Base-by-base conservation (phyloP, 2,888 invertebrate species). In the Parochlus steinenii region DNA sequence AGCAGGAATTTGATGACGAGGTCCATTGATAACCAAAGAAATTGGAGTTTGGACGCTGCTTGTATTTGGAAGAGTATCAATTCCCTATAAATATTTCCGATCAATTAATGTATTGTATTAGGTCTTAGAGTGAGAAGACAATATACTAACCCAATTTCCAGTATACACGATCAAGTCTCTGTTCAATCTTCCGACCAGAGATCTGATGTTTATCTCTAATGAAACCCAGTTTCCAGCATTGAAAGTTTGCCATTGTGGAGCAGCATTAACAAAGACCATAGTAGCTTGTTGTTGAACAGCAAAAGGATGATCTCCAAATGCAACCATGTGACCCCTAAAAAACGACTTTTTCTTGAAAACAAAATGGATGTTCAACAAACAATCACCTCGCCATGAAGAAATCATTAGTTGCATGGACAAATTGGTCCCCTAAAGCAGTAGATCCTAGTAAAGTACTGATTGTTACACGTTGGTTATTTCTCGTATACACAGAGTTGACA, bases 211-310 rank as follows among this genome's bases (percentile, higher is more conserved):
- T 1, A 8, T 28, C 40, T 61, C 59, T 7, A 58, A 37, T 2
- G 37, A 33, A 31, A 48, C 47, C 61, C 61, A 62, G 42, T 61
- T 60, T 4, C 56, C 54, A 1, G 45, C 51, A 39, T 63, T 63
- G 41, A 62, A 57, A 3, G 47, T 47, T 38, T 64, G 62, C 68
- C 68, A 70, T 42, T 69, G 69, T 2, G 68, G 67, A 0, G 62
- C 62, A 0, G 55, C 56, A 45, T 70, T 70, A 7, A 64, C 43
- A 39, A 59, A 66, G 46, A 62, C 63, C 45, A 65, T 67, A 1
- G 65, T 68, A 1, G 62, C 50, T 14, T 48, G 47, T 40, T 67
- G 64, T 38, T 62, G 58, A 5, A 54, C 41, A 1, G 56, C 62
- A 43, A 58, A 65, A 14, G 65, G 48, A 41, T 63, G 65, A 45